Percentiles rank a stretch among this genome's conserved stretches.
Evolutionary conservation across 2,797 vertebrate species (phyloP).

Genomic region (Galagoides demidoff): DNA sequence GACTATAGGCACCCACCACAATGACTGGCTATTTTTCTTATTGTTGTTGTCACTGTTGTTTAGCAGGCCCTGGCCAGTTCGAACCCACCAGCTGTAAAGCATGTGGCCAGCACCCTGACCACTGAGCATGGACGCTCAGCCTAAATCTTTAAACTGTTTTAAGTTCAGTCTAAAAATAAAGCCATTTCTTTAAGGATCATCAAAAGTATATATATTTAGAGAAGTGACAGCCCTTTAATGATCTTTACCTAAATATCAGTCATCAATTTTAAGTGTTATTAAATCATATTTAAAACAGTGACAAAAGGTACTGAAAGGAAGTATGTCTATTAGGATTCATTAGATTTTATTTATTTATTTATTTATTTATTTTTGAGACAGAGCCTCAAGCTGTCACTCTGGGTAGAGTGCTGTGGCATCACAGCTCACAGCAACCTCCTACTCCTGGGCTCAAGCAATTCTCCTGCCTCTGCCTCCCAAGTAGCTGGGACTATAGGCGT

Average conservation of each 20-base stretch:
- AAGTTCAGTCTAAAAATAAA: slow-evolving; percentile 42
- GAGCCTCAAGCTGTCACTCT: too few relatives aligned
- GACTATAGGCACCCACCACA: background rate
- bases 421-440: too few relatives aligned
- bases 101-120: too few relatives aligned
- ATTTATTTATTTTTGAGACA: too few relatives aligned
- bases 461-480: too few relatives aligned
- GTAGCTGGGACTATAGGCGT: too few relatives aligned
- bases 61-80: too few relatives aligned
- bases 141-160: slow-evolving; percentile 7
- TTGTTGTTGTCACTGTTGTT: too few relatives aligned
- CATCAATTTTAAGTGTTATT: background rate
- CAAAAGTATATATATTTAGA: background rate
- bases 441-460: too few relatives aligned
- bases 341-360: background rate
- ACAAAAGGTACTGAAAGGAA: background rate
- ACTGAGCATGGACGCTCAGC: too few relatives aligned
- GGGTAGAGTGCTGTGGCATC: too few relatives aligned
- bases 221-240: background rate
- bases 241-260: background rate
- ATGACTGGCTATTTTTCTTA: background rate
- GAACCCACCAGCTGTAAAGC: too few relatives aligned
- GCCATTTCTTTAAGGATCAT: slow-evolving; percentile 28
- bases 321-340: background rate
- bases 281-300: background rate